Percentiles rank a stretch among this genome's conserved stretches.
Evolutionary conservation across 2,113 vertebrate genomes (phyloP).

Genomic region (Triplophysa siluroides): DNA sequence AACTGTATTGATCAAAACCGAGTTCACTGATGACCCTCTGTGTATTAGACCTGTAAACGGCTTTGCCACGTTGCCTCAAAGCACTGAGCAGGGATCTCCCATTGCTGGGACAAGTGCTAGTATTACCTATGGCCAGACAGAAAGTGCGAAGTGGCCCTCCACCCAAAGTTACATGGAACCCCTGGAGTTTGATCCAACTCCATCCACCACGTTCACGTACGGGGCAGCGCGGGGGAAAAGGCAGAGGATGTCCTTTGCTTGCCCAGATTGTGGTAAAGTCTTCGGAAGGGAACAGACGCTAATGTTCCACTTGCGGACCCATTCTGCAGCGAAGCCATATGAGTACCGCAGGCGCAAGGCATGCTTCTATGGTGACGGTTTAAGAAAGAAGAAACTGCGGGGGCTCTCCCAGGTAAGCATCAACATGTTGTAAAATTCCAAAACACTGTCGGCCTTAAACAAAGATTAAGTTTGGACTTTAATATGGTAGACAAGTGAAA

Average conservation of each 20-base stretch:
- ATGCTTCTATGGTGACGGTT: constrained; percentile 49
- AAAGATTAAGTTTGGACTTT: neutral
- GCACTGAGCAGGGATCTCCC: constrained; percentile 5
- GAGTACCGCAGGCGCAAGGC: constrained; percentile 44
- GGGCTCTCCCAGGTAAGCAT: constrained; percentile 37
- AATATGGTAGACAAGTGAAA: neutral
- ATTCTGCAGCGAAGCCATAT: constrained; percentile 49
- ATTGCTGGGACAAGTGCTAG: constrained; percentile 29
- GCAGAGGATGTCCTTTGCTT: constrained; percentile 54
- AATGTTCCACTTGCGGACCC: constrained; percentile 50
- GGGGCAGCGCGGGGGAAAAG: constrained; percentile 13
- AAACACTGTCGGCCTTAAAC: too few relatives aligned
- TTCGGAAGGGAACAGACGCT: constrained; percentile 49
- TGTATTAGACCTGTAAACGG: constrained; percentile 15
- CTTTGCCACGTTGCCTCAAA: constrained; percentile 4
- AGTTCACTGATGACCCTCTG: constrained; percentile 30
- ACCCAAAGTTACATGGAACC: constrained; percentile 52
- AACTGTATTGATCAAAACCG: constrained; percentile 35
- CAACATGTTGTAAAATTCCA: neutral
- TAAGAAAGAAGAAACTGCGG: constrained; percentile 37
- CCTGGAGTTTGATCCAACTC: constrained; percentile 51
- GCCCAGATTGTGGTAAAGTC: constrained; percentile 54
- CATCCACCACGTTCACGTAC: neutral
- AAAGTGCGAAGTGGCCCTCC: constrained; percentile 24
- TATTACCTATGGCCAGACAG: neutral